A percentile compares a stretch with the other conserved stretches of the same genome.
Evolutionary conservation across 2,888 invertebrate species (phyloP).

Genomic region (Stenichneumon culpator): DNA sequence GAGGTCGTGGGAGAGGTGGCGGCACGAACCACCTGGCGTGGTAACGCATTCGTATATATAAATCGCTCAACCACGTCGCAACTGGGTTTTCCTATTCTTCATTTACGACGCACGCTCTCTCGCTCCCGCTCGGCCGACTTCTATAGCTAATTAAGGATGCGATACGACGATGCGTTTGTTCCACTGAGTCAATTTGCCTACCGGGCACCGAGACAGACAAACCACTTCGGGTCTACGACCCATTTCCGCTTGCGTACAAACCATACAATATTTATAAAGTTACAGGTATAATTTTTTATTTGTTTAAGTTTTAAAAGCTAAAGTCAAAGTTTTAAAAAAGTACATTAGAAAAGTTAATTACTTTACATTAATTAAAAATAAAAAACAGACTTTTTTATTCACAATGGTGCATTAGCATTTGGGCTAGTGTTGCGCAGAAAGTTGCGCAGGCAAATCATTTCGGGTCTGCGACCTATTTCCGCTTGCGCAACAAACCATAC

Average conservation of each 20-base stretch:
- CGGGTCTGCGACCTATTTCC: slow-evolving; percentile 19
- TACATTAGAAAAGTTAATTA: not conserved
- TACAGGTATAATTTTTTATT: not conserved
- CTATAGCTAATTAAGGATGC: slow-evolving; percentile 42
- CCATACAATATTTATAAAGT: not conserved
- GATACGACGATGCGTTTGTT: slow-evolving; percentile 27
- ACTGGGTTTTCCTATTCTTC: slow-evolving; percentile 37
- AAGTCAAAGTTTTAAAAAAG: not conserved
- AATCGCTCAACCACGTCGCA: slow-evolving; percentile 30
- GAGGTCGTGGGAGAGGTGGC: slow-evolving; percentile 62
- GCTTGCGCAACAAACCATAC: not conserved
- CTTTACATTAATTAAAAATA: not conserved
- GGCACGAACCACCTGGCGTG: slow-evolving; percentile 34
- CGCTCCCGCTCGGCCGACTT: slow-evolving; percentile 10
- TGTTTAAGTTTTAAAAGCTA: not conserved
- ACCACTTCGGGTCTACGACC: slow-evolving; percentile 17
- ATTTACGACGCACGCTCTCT: slow-evolving; percentile 20
- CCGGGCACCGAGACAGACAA: not conserved
- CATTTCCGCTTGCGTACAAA: slow-evolving; percentile 1
- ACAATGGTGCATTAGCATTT: no score
- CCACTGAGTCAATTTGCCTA: slow-evolving; percentile 20
- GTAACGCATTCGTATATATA: slow-evolving; percentile 7
- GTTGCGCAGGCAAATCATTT: not conserved
- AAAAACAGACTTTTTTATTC: no score
- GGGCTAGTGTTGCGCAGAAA: no score